phyloP scores from a whole-genome alignment of 2,797 vertebrate genomes.

The Triplophysa yarkandensis region DNA sequence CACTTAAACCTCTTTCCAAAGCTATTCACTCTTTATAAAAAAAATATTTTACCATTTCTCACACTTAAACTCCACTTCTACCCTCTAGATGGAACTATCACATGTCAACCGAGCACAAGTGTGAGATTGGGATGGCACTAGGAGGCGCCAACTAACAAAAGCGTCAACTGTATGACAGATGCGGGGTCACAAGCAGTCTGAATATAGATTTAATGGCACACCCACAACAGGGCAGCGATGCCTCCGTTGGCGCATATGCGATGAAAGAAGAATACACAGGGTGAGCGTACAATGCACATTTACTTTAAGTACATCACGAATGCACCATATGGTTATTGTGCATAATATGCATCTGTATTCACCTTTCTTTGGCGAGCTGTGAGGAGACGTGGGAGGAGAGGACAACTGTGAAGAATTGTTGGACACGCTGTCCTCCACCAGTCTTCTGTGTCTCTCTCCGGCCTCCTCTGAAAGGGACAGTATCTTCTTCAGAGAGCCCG shows the following conservation, averaged over 20 bases:
- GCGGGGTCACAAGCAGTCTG: background rate
- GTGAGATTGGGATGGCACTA: conserved; percentile 22
- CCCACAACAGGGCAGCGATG: conserved; percentile 63
- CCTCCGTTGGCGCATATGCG: conserved; percentile 4
- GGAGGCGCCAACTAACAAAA: conserved; percentile 1
- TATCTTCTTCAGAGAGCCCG: conserved; percentile 98
- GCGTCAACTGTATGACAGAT: background rate
- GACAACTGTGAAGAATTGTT: conserved; percentile 92
- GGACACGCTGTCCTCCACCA: conserved; percentile 87
- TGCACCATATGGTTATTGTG: background rate
- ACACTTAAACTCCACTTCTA: too few relatives aligned
- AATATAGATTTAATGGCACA: background rate
- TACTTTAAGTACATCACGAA: background rate
- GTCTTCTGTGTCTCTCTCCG: conserved; percentile 86
- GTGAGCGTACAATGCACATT: background rate
- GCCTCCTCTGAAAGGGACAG: conserved; percentile 96
- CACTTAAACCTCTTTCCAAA: too few relatives aligned
- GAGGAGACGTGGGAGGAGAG: conserved; percentile 94
- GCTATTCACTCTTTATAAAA: too few relatives aligned
- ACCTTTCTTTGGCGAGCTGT: conserved; percentile 98
- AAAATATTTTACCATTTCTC: too few relatives aligned
- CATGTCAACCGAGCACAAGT: background rate
- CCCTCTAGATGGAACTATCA: conserved; percentile 48
- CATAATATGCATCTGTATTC: conserved; percentile 4
- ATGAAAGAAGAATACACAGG: background rate